Percentiles rank a stretch among this genome's conserved stretches.
Conservation (phyloP, 2,797 vertebrate genomes). For the Sciurus carolinensis region DNA sequence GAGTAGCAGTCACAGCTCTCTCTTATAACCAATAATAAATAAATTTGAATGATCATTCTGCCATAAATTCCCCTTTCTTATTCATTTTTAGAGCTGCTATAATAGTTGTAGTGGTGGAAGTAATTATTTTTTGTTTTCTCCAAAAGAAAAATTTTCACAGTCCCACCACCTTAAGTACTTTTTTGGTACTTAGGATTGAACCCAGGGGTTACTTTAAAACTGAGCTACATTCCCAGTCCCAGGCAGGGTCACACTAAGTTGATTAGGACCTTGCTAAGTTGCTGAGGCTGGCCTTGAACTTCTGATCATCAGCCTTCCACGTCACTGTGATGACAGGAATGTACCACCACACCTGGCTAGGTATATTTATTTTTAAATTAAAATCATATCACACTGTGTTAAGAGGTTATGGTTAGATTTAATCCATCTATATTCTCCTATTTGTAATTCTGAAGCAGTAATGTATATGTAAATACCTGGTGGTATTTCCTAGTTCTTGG, state of each 20-base stretch:
- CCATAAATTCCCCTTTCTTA: conserved; percentile 35
- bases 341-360: too few species aligned
- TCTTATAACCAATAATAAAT: conserved; percentile 62
- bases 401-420: conserved; percentile 55
- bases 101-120: background rate
- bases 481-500: conserved; percentile 45
- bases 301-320: too few species aligned
- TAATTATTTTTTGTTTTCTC: conserved; percentile 40
- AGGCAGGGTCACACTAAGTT: too few species aligned
- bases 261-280: too few species aligned
- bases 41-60: conserved; percentile 18
- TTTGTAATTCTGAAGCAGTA: conserved; percentile 16
- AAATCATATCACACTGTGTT: conserved; percentile 60
- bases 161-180: conserved; percentile 27
- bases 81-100: conserved; percentile 51
- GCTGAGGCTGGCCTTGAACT: too few species aligned
- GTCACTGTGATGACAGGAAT: too few species aligned
- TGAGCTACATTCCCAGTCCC: too few species aligned
- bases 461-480: conserved; percentile 52
- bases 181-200: background rate
- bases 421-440: conserved; percentile 21
- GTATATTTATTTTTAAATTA: background rate
- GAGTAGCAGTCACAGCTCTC: background rate
- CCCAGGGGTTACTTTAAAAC: too few species aligned
- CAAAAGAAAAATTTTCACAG: conserved; percentile 42